Evolutionary conservation across 1,140 invertebrate genomes (phyloP).

Genomic region (Limonius californicus): DNA sequence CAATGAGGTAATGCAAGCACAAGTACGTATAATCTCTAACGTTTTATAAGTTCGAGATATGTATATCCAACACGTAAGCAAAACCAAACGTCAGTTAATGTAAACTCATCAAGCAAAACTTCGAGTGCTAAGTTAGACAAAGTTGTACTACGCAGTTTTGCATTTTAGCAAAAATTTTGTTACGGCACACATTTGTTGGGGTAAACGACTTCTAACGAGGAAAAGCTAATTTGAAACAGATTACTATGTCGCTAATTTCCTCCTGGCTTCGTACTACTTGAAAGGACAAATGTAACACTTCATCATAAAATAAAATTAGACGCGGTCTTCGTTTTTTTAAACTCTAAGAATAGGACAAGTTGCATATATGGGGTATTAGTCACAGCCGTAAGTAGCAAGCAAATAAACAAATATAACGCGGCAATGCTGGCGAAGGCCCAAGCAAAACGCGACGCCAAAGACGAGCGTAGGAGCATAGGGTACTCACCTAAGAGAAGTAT

Average conservation of each 20-base stretch:
- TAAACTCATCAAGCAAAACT: slow-evolving; percentile 22
- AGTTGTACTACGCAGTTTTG: slow-evolving; percentile 30
- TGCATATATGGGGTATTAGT: slow-evolving; percentile 27
- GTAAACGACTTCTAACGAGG: no score
- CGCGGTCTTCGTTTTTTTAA: not conserved
- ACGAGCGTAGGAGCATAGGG: not conserved
- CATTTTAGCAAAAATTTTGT: not conserved
- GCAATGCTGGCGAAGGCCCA: slow-evolving; percentile 19
- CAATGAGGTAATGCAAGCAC: no score
- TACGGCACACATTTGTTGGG: no score
- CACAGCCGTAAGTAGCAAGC: slow-evolving; percentile 24
- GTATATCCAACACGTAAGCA: no score
- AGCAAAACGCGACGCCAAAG: slow-evolving; percentile 8
- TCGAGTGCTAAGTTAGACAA: slow-evolving; percentile 20
- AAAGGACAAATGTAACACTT: not conserved
- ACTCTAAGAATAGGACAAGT: slow-evolving; percentile 21
- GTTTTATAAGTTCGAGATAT: no score
- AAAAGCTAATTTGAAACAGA: no score
- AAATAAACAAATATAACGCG: slow-evolving; percentile 21
- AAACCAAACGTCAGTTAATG: no score
- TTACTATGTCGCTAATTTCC: no score
- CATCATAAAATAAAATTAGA: not conserved
- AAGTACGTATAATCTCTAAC: no score
- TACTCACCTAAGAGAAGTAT: slow-evolving; percentile 68
- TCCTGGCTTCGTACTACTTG: no score